Base-by-base conservation (phyloP, 2,888 invertebrate species). In the Ochropacha duplaris region DNA sequence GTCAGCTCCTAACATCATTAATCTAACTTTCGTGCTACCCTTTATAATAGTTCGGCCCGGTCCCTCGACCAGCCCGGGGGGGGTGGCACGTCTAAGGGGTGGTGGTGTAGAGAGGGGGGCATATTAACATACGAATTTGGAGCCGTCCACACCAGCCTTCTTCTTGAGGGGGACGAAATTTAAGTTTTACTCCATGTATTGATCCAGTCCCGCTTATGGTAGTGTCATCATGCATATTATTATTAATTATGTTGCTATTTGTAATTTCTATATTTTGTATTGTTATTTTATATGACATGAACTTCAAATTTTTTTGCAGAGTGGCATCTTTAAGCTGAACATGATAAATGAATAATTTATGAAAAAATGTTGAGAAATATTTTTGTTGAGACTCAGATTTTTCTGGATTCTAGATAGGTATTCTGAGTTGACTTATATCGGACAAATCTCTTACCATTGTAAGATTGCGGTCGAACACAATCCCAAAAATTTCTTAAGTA, bases 1-100 rank as follows among this genome's bases (percentile, higher is more conserved):
- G 90, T 90, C 92, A 90, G 91, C 87, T 93, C 83, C 92, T 92
- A 93, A 93, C 93, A 93, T 93, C 93, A 93, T 93, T 92, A 93
- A 93, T 93, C 93, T 93, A 92, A 92, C 92, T 92, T 92, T 92
- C 91, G 89, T 88, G 90, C 92, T 92, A 91, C 92, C 92, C 92
- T 92, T 92, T 92, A 92, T 91, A 92, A 93, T 93, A 93, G 93
- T 93, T 93, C 88, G 89, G 87, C 83, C 85, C 81, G 86, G 81
- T 86, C 88, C 87, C 83, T 78, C 81, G 83, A 81, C 85, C 72
- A 76, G 71, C 76, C 75, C 74, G 73, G 71, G 70, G 76, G 60
- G 71, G 66, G 75, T 70, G 77, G 44, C 72, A 74, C 71, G 73
- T 76, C 78, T 75, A 79, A 71, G 61, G 57, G 62, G 63, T 62